Conservation (phyloP, 2,888 invertebrate genomes). For the Monopis laevigella region DNA sequence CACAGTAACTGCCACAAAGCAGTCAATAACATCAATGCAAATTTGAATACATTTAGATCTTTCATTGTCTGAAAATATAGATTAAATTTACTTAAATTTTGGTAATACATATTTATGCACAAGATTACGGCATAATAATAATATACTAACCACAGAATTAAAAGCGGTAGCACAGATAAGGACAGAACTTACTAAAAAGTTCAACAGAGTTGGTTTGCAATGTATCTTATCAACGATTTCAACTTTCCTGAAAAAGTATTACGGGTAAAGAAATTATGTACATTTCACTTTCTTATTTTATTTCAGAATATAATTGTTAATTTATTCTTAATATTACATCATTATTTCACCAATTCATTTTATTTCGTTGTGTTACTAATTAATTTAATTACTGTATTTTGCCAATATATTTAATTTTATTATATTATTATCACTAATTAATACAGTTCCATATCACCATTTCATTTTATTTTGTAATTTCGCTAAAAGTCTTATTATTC, state of each 20-base stretch:
- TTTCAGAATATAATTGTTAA: too few relatives aligned
- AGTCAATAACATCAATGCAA: conserved; percentile 1
- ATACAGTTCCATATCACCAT: too few relatives aligned
- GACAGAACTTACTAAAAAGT: conserved; percentile 4
- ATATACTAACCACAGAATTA: conserved; percentile 5
- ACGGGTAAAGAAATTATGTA: too few relatives aligned
- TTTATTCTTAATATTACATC: too few relatives aligned
- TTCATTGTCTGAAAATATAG: conserved; percentile 1
- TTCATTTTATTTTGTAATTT: too few relatives aligned
- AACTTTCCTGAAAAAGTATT: conserved; percentile 5
- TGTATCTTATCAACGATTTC: conserved; percentile 5
- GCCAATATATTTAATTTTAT: too few relatives aligned
- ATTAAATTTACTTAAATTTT: background rate
- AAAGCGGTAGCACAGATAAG: conserved; percentile 6
- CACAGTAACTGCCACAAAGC: conserved; percentile 5
- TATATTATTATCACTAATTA: too few relatives aligned
- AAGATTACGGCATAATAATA: background rate
- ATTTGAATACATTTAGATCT: conserved; percentile 2
- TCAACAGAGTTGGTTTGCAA: conserved; percentile 3
- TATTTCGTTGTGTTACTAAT: too few relatives aligned
- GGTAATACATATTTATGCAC: background rate
- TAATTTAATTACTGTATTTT: too few relatives aligned
- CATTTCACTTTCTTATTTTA: too few relatives aligned
- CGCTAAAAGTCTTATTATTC: too few relatives aligned
- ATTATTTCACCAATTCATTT: too few relatives aligned